Evolutionary conservation across 2,113 vertebrate species (phyloP), one percentile per base, ranked within the genome.

Genomic region (Mola mola): DNA sequence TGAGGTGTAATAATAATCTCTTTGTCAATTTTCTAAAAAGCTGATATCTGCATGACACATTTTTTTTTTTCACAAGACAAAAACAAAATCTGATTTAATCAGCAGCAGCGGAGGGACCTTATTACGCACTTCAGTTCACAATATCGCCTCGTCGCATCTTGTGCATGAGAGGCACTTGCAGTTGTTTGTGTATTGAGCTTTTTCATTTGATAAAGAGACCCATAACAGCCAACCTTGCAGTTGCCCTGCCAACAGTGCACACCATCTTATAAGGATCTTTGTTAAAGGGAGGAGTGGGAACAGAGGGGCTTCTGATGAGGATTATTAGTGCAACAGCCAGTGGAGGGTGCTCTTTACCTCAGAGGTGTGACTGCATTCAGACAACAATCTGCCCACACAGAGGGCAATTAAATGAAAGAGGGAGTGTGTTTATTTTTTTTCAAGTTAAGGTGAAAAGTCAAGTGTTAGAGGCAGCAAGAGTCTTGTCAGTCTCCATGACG

Each of bases 281-380:
- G 1, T 9, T 2, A 29, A 29, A 29, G 31, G 44, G 44, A 24
- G 4, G n/a, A n/a, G n/a, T n/a, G n/a, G 7, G 33, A 29, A 19
- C 40, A 15, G 21, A 61, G 25, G 28, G 9, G 38, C 33, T 1
- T 3, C 1, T 8, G 31, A 2, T 28, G 21, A 47, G 34, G 41
- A 43, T 28, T 29, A 12, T 41, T 9, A n/a, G 28, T 19, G 48
- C 70, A 50, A 48, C 62, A 0, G 29, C 84, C 87, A 87, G 70
- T 66, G 44, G 81, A 43, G 84, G 87, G 85, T 40, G 82, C 82
- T 75, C 75, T 83, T 82, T 19, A 52, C 51, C 64, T 46, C 37
- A 42, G 24, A 37, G 79, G 63, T 20, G 62, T 62, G 77, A 72
- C 79, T 16, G 16, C 37, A n/a, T 40, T 15, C 8, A 8, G 4